These are phyloP conservation scores for Anthopleura sola DNA, from an alignment of 64 coral and sea anemone species.

Conservation along the genomic window DNA sequence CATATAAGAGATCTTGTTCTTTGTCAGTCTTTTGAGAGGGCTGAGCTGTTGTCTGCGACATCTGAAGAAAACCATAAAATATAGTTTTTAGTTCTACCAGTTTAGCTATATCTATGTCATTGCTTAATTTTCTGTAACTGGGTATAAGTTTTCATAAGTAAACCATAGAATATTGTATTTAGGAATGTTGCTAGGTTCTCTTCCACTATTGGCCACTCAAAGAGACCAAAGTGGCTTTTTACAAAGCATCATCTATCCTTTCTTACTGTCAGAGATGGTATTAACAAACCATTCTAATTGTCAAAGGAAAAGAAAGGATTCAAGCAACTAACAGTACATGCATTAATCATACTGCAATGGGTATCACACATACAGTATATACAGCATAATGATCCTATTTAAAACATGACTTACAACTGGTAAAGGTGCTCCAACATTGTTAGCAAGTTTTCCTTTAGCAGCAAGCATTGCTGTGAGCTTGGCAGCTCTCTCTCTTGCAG, in stretches of 20 bases:
- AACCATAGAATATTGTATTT: neutral
- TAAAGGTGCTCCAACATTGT: constrained; percentile 21
- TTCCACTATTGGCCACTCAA: constrained; percentile 1
- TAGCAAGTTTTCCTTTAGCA: constrained; percentile 93
- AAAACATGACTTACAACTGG: constrained; percentile 1
- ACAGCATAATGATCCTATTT: no score
- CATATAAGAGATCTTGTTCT: constrained; percentile 58
- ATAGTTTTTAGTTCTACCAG: neutral
- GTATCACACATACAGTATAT: no score
- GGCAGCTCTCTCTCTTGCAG: constrained; percentile 82
- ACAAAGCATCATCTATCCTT: constrained; percentile 18
- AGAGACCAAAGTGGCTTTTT: constrained; percentile 35
- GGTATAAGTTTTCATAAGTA: neutral
- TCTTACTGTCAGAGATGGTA: constrained; percentile 8
- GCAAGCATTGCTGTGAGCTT: constrained; percentile 97
- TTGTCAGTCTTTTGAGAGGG: neutral
- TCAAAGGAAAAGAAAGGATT: neutral
- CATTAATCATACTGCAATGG: no score
- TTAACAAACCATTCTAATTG: constrained; percentile 17
- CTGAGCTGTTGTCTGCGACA: neutral
- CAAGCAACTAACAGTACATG: neutral
- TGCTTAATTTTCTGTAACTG: no score
- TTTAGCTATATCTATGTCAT: no score
- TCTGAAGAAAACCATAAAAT: neutral
- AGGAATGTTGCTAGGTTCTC: constrained; percentile 38